Evolutionary conservation across 2,888 invertebrate genomes (phyloP).

Genomic region (Melieria crassipennis): DNA sequence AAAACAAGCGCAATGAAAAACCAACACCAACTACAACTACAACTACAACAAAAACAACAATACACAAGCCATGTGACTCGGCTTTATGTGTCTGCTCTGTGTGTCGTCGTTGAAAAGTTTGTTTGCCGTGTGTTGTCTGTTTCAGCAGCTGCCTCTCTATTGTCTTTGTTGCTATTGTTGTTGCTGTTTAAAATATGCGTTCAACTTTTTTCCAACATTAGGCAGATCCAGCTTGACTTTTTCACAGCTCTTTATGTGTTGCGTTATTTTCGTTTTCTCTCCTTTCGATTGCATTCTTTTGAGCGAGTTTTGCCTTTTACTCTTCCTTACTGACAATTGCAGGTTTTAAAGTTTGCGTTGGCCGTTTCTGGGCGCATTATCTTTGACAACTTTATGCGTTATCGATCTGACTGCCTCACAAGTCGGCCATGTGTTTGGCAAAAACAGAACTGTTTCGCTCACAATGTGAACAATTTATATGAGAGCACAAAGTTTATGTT

Average conservation of each 20-base stretch:
- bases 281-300: background rate
- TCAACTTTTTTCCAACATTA: slow-evolving; percentile 14
- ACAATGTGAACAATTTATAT: background rate
- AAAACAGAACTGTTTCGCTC: background rate
- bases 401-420: slow-evolving; percentile 30
- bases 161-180: slow-evolving; percentile 2
- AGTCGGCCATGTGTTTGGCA: background rate
- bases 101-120: background rate
- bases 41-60: background rate
- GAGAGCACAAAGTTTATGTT: background rate
- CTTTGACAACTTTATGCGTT: slow-evolving; percentile 31
- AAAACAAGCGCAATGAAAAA: background rate
- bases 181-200: slow-evolving; percentile 27
- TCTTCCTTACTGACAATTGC: background rate
- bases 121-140: background rate
- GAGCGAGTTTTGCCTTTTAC: background rate
- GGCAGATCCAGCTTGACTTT: background rate
- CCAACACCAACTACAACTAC: background rate
- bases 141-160: slow-evolving; percentile 17
- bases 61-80: slow-evolving; percentile 1
- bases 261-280: background rate
- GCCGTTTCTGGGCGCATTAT: slow-evolving; percentile 26
- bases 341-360: background rate
- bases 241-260: background rate
- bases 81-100: background rate